Base-by-base conservation (phyloP, 1,140 invertebrate genomes). In the Euwallacea similis region DNA sequence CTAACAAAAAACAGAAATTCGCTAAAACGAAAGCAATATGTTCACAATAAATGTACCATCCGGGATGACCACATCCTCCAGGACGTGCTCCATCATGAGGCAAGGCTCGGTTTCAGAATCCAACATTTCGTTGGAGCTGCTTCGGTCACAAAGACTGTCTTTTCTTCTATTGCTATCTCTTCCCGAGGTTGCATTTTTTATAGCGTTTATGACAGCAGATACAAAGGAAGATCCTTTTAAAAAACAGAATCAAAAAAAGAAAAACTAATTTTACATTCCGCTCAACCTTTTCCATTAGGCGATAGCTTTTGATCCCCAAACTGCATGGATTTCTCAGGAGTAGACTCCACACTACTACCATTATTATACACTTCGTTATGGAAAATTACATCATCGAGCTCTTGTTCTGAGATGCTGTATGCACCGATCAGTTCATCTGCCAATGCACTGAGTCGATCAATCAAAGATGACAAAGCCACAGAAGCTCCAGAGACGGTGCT, bases 51-150 rank as follows among this genome's bases (percentile, higher is more conserved):
- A 44, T 42, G 33, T 56, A 72, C 71, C 87, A 69, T 90, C 88
- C 2, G 84, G 86, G 47, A 88, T 79, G 3, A 86, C 81, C 41
- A 89, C 88, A 78, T 90, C 88, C 79, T 90, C 88, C 43, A 90
- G 68, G 7, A 90, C 88, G 72, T 87, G 88, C 77, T 91, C 90
- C 85, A 91, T 91, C 86, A 91, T 91, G 21, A 92, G 81, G 75
- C 89, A 91, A 7, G 90, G 90, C 77, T 92, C 90, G 0, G 90
- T 91, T 83, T 91, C 90, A 3, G 90, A 91, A 80, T 91, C 90
- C 9, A 91, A 82, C 76, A 91, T 83, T 50, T 90, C 90, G 76
- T 88, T 83, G 0, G 77, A 78, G 71, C 76, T 79, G 11, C 65
- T 72, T 54, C 54, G 11, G 50, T 72, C 71, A 72, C 73, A 66